Conservation (phyloP, 2,113 vertebrate genomes). For the Cephalopterus ornatus region DNA sequence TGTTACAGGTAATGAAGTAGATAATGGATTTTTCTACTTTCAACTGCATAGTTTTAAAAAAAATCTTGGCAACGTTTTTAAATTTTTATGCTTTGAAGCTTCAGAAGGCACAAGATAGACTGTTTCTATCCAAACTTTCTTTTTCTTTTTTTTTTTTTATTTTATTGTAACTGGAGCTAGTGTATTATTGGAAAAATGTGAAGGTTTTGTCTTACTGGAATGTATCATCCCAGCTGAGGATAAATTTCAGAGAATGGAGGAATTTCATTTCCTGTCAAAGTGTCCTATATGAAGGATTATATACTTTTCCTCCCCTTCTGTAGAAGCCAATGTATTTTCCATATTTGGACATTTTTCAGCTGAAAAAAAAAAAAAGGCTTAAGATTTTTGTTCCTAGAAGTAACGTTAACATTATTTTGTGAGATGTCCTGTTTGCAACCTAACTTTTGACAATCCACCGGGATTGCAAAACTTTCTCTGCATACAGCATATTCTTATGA, state of each 20-base stretch:
- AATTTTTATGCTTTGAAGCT: neutral
- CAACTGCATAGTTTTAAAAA: neutral
- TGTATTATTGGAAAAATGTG: neutral
- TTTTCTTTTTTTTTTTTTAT: neutral
- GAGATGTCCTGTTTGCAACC: neutral
- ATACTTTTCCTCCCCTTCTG: neutral
- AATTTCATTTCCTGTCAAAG: neutral
- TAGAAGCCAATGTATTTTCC: neutral
- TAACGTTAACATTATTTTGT: neutral
- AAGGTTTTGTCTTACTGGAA: neutral
- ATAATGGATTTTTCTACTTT: neutral
- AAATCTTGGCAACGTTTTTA: neutral
- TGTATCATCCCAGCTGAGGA: neutral
- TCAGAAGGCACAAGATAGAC: neutral
- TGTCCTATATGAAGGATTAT: neutral
- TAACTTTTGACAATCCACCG: neutral
- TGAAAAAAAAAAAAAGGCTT: neutral
- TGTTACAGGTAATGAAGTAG: neutral
- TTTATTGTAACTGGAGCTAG: neutral
- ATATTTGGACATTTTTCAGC: neutral
- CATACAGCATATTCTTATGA: neutral
- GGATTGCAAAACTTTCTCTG: neutral
- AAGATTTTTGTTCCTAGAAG: neutral
- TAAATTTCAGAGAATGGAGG: neutral
- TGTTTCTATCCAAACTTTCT: neutral